phyloP scores from a whole-genome alignment of 2,113 vertebrate species.

The Lampris megalopsis region DNA sequence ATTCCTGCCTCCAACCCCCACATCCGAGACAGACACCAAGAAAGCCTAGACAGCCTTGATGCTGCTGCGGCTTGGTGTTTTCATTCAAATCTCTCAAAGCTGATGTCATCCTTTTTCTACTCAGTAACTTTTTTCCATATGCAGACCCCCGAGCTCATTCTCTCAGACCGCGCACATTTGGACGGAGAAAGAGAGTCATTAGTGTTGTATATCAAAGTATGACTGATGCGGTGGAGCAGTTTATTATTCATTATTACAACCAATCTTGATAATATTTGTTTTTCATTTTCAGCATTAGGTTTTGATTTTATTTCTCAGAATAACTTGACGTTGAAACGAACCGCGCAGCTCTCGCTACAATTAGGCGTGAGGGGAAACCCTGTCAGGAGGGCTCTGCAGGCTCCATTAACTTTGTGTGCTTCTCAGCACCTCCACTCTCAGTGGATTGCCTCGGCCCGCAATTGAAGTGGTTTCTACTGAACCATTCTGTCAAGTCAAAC shows the following conservation, averaged over 20 bases:
- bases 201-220: not conserved
- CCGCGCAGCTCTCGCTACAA: not conserved
- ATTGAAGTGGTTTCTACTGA: conserved; percentile 64
- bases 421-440: conserved; percentile 40
- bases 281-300: not conserved
- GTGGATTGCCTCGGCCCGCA: conserved; percentile 8
- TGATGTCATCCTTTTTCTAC: conserved; percentile 23
- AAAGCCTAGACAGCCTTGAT: conserved; percentile 43
- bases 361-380: conserved; percentile 14
- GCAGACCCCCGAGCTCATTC: not conserved
- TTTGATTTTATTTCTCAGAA: conserved; percentile 8
- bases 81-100: conserved; percentile 27
- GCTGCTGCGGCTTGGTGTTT: conserved; percentile 21
- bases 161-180: conserved; percentile 21
- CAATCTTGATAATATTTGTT: not conserved
- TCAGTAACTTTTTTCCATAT: not conserved
- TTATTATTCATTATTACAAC: not conserved
- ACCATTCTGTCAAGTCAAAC: conserved; percentile 65
- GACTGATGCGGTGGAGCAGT: not conserved
- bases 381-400: not conserved
- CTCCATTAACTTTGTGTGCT: conserved; percentile 22
- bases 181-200: not conserved
- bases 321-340: conserved; percentile 24
- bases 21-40: conserved; percentile 33
- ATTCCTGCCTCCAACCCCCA: conserved; percentile 37